Evolutionary conservation across 2,797 vertebrate species (phyloP), one percentile per base, ranked within the genome.

Genomic region (Buceros bicornis): DNA sequence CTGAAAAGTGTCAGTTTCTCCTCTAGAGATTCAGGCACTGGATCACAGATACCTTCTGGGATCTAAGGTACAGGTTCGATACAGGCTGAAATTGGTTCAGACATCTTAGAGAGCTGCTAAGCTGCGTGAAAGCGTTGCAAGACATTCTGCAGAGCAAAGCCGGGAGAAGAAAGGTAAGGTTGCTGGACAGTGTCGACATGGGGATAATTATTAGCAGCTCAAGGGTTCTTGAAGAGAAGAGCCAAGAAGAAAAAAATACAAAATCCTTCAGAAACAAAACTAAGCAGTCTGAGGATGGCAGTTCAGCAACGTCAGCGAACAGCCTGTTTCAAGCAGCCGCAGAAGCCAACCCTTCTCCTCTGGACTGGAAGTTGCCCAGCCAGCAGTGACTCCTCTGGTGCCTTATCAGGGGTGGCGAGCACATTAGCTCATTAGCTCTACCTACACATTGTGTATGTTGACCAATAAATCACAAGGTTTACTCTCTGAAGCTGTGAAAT

Each of bases 381-480:
- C 43, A 35, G 37, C 22, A 20, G 21, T 8, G 10, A 20, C 61
- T 48, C 33, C 53, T 31, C 2, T 0, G 0, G 58, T 35, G 13
- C 37, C 47, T 78, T 92, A 81, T 61, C 76, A n/a, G 45, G 80
- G 60, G 24, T 45, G 53, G 79, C 0, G 0, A 89, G 65, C 14
- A 28, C 17, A 14, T 82, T 12, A 14, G 6, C 48, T 58, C 62
- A 35, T 85, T 58, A 62, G 51, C 51, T 82, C n/a, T 72, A 16
- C 67, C 66, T 78, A 70, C 3, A 0, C 5, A 0, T 9, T 37
- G 18, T 26, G 18, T 48, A 37, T 64, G 37, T 45, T 73, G 71
- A 70, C 79, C 13, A 2, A 89, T 26, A 95, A 82, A 80, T 73
- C 45, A 7, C 10, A 21, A 35, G 14, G 31, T 89, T 80, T 61